Conservation (phyloP, 2,113 vertebrate genomes). For the Phyllostomus hastatus region DNA sequence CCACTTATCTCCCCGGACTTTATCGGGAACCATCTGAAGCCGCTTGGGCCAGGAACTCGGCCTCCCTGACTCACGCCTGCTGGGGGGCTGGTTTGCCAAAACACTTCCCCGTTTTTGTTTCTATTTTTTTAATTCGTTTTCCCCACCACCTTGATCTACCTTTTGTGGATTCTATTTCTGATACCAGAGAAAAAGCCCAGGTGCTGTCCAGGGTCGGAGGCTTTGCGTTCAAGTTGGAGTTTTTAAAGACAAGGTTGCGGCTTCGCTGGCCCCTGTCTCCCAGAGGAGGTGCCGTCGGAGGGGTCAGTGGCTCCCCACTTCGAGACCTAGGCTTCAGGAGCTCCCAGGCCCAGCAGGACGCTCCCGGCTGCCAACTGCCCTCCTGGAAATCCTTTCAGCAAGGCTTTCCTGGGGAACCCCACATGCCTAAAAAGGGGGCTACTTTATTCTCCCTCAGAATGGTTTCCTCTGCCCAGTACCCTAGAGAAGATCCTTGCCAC, state of each 20-base stretch:
- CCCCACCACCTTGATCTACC: not conserved
- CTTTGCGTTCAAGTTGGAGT: slow-evolving; percentile 34
- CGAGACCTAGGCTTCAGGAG: not conserved
- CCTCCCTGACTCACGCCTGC: not conserved
- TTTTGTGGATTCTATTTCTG: not conserved
- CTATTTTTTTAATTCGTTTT: not conserved
- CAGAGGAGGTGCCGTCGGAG: not conserved
- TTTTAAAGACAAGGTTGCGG: not conserved
- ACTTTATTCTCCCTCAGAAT: not conserved
- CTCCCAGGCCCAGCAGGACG: not conserved
- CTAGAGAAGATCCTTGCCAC: not conserved
- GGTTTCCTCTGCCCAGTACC: not conserved
- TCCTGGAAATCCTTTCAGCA: not conserved
- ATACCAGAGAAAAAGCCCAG: not conserved
- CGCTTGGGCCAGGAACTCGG: slow-evolving; percentile 29
- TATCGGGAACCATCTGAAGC: slow-evolving; percentile 68
- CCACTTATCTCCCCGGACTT: slow-evolving; percentile 68
- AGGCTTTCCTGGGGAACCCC: not conserved
- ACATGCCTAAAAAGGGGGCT: not conserved
- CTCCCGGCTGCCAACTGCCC: not conserved
- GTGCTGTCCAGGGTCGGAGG: not conserved
- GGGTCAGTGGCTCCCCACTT: not conserved
- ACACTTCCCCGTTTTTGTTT: not conserved
- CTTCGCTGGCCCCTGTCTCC: not conserved
- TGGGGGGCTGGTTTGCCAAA: not conserved